phyloP scores from a whole-genome alignment of 2,113 vertebrate genomes.

The Melanocharis versteri region DNA sequence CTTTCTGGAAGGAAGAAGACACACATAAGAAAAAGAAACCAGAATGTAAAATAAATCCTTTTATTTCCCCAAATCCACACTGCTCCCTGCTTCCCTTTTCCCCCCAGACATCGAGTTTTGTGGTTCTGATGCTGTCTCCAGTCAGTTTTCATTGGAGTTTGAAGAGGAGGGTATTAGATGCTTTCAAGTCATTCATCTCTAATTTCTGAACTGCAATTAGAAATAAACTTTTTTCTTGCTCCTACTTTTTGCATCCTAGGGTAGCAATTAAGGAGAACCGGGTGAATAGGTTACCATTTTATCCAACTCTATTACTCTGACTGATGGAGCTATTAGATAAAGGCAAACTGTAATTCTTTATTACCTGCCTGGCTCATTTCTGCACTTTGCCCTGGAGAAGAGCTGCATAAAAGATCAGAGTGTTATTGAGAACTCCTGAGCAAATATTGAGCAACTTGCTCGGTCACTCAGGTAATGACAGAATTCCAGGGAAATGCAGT shows the following conservation, averaged over 20 bases:
- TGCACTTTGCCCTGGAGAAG: slow-evolving; percentile 74
- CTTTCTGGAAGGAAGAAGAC: neutral
- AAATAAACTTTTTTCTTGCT: slow-evolving; percentile 49
- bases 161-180: neutral
- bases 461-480: slow-evolving; percentile 37
- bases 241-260: slow-evolving; percentile 53
- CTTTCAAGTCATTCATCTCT: slow-evolving; percentile 51
- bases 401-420: slow-evolving; percentile 71
- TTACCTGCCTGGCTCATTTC: slow-evolving; percentile 68
- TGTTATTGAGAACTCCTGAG: slow-evolving; percentile 76
- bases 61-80: neutral
- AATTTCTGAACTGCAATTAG: slow-evolving; percentile 70
- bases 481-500: neutral
- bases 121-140: neutral
- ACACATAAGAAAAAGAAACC: neutral
- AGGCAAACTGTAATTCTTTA: slow-evolving; percentile 77
- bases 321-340: slow-evolving; percentile 75
- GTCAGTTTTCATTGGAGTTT: neutral
- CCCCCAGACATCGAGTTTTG: neutral
- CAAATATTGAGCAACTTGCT: slow-evolving; percentile 76
- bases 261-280: slow-evolving; percentile 66
- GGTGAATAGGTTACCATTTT: slow-evolving; percentile 72
- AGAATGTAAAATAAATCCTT: neutral
- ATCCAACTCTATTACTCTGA: slow-evolving; percentile 72
- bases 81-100: neutral